Percentiles rank a stretch among this genome's conserved stretches.
Conservation (phyloP, 2,113 vertebrate species). For the Limanda limanda region DNA sequence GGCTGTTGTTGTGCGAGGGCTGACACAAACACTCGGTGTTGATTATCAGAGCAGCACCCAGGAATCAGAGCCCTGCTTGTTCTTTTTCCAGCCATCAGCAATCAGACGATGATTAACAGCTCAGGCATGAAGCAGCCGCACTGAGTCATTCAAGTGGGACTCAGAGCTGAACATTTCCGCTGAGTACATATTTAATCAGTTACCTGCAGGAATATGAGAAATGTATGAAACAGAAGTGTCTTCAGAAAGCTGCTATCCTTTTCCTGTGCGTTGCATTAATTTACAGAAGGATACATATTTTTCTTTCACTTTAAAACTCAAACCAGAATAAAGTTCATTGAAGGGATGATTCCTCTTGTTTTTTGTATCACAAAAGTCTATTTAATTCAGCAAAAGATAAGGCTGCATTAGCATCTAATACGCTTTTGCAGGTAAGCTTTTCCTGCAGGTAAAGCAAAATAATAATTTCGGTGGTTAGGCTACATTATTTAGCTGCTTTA, state of each 20-base stretch:
- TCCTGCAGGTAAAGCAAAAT: too few relatives aligned
- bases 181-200: not conserved
- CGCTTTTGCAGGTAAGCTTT: too few relatives aligned
- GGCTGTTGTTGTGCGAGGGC: not conserved
- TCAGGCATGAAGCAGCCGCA: conserved; percentile 9
- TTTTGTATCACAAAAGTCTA: not conserved
- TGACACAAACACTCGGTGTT: not conserved
- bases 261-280: not conserved
- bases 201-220: not conserved
- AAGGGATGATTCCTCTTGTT: not conserved
- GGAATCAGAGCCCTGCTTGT: conserved; percentile 22
- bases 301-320: not conserved
- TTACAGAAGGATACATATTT: not conserved
- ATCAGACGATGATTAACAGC: conserved; percentile 26
- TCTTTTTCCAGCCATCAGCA: conserved; percentile 10
- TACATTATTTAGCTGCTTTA: too few relatives aligned
- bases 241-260: not conserved
- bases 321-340: not conserved
- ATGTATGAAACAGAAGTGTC: not conserved
- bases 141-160: conserved; percentile 17
- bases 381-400: not conserved
- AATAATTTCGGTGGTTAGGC: too few relatives aligned
- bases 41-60: conserved; percentile 7
- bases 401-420: too few relatives aligned
- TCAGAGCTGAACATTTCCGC: not conserved